Percentiles rank a stretch among this genome's conserved stretches.
Conservation (phyloP, 2,113 vertebrate genomes). For the Gambusia holbrooki region DNA sequence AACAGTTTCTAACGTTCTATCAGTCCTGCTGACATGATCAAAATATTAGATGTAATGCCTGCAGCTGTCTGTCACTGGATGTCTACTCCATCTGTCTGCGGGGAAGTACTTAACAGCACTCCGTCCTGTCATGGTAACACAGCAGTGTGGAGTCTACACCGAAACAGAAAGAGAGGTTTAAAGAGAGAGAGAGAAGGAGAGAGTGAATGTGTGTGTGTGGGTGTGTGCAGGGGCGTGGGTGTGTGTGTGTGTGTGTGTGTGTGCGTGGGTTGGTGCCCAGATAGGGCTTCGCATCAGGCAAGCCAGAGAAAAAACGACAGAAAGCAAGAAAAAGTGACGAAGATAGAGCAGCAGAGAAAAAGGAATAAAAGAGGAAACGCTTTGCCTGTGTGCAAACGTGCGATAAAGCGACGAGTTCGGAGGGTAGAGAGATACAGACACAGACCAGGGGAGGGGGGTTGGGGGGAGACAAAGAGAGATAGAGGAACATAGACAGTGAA, state of each 20-base stretch:
- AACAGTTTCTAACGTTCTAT: no score
- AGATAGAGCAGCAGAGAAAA: conserved; percentile 33
- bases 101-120: background rate
- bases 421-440: conserved; percentile 34
- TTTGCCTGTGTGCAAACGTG: conserved; percentile 62
- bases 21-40: no score
- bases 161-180: conserved; percentile 25
- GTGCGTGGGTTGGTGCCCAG: conserved; percentile 6
- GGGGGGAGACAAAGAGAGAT: conserved; percentile 42
- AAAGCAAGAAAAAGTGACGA: conserved; percentile 5
- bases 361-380: conserved; percentile 51
- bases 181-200: background rate
- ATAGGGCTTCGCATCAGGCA: conserved; percentile 43
- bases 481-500: conserved; percentile 22
- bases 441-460: background rate
- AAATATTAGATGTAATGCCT: no score
- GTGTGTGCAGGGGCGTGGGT: background rate
- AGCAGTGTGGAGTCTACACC: conserved; percentile 19
- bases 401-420: conserved; percentile 50
- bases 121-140: conserved; percentile 38
- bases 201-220: background rate
- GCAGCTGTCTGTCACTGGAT: no score
- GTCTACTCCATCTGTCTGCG: no score
- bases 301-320: conserved; percentile 8
- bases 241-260: background rate